These are phyloP conservation scores for Lanius ludovicianus DNA, from an alignment of 2,113 vertebrate species.

Conservation along the genomic window DNA sequence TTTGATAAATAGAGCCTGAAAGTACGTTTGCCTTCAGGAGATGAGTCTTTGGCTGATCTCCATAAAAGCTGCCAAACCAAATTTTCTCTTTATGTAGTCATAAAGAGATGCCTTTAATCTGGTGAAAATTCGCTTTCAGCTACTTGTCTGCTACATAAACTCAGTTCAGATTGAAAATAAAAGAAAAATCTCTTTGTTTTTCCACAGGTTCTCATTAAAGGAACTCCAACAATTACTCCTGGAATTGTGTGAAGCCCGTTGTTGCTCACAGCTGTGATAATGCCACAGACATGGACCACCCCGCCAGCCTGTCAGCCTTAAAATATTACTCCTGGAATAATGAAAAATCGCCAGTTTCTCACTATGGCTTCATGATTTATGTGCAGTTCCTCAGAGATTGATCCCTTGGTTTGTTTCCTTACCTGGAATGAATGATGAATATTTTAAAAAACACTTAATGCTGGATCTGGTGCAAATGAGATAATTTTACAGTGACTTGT, in stretches of 20 bases:
- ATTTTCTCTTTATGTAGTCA: background rate
- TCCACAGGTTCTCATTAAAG: background rate
- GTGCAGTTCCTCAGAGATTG: conserved; percentile 62
- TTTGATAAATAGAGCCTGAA: background rate
- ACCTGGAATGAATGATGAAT: conserved; percentile 70
- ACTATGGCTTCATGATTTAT: conserved; percentile 75
- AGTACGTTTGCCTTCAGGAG: background rate
- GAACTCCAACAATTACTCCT: background rate
- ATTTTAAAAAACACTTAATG: conserved; percentile 63
- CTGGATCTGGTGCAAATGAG: conserved; percentile 54
- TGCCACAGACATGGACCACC: conserved; percentile 58
- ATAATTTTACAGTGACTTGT: conserved; percentile 68
- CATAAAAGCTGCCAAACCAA: background rate
- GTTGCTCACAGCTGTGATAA: conserved; percentile 46
- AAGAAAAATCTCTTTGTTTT: background rate
- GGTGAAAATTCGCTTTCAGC: background rate
- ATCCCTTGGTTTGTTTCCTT: conserved; percentile 71
- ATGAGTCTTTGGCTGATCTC: background rate
- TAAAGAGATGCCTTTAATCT: background rate
- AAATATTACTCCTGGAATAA: conserved; percentile 65
- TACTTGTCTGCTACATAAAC: background rate
- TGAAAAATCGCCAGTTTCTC: conserved; percentile 73
- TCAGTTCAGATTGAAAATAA: background rate
- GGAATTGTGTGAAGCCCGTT: background rate
- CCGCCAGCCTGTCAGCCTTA: conserved; percentile 57